phyloP scores from a whole-genome alignment of 2,797 vertebrate genomes.

The Arvicola amphibius region DNA sequence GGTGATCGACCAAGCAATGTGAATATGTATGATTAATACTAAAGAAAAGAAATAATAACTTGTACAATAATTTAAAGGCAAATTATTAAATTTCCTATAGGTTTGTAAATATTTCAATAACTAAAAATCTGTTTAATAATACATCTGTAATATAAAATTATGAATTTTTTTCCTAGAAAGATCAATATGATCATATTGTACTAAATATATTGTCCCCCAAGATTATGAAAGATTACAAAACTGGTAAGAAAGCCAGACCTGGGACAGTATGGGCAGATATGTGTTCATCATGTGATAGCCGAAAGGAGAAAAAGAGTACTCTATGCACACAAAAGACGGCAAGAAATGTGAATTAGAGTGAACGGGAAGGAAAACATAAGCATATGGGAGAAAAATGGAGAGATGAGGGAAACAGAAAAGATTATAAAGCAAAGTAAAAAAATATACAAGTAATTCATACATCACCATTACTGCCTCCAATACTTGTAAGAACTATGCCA shows the following conservation, averaged over 20 bases:
- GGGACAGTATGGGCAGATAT: rapidly evolving
- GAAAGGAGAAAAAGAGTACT: background rate
- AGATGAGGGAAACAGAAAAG: background rate
- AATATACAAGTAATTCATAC: background rate
- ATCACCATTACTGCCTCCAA: background rate
- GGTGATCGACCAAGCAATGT: no score
- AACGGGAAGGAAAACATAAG: background rate
- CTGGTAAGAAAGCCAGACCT: background rate
- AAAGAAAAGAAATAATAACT: background rate
- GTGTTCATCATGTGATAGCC: background rate
- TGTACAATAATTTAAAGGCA: background rate
- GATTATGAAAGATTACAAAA: background rate
- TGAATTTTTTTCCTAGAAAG: background rate
- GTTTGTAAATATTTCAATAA: background rate
- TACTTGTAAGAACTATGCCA: background rate
- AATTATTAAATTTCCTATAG: background rate
- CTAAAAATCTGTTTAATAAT: background rate
- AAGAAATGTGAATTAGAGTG: background rate
- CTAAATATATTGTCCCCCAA: background rate
- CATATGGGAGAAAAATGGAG: background rate
- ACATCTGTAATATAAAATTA: background rate
- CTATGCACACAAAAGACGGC: background rate
- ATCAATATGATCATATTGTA: background rate
- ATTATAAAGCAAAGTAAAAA: background rate
- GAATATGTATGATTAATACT: background rate